Conservation (phyloP, 2,113 vertebrate genomes). For the Eulemur macaco region DNA sequence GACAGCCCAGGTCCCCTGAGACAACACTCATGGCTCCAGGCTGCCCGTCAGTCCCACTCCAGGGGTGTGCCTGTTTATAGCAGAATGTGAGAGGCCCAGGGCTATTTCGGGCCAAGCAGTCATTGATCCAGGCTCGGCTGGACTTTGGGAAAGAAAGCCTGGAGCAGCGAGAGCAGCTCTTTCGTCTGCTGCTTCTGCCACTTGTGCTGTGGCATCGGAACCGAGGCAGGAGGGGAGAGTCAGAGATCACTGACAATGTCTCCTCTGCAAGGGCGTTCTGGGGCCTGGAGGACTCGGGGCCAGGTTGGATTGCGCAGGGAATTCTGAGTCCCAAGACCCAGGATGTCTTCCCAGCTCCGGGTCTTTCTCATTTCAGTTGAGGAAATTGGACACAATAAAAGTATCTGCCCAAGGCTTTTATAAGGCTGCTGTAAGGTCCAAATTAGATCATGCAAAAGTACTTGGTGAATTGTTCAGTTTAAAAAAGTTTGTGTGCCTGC, state of each 20-base stretch:
- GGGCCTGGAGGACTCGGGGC: not conserved
- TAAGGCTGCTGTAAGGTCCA: not conserved
- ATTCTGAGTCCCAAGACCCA: not conserved
- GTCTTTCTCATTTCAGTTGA: not conserved
- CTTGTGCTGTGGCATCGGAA: not conserved
- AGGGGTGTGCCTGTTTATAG: not conserved
- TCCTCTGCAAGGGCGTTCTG: not conserved
- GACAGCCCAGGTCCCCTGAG: not conserved
- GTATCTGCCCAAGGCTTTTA: rapidly evolving
- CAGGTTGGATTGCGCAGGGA: not conserved
- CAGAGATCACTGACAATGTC: not conserved
- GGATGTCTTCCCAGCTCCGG: not conserved
- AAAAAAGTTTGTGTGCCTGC: rapidly evolving
- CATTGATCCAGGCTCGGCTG: not conserved
- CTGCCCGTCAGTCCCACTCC: rapidly evolving
- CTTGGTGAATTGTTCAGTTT: not conserved
- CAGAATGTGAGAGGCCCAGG: not conserved
- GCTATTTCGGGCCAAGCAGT: rapidly evolving
- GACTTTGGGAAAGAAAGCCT: not conserved
- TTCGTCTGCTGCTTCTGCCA: not conserved
- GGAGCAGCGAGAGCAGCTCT: not conserved
- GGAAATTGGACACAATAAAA: rapidly evolving
- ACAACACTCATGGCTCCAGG: rapidly evolving
- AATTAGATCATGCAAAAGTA: not conserved
- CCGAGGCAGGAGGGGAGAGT: rapidly evolving